Conservation (phyloP, 1,140 invertebrate genomes). For the Chelonus insularis region DNA sequence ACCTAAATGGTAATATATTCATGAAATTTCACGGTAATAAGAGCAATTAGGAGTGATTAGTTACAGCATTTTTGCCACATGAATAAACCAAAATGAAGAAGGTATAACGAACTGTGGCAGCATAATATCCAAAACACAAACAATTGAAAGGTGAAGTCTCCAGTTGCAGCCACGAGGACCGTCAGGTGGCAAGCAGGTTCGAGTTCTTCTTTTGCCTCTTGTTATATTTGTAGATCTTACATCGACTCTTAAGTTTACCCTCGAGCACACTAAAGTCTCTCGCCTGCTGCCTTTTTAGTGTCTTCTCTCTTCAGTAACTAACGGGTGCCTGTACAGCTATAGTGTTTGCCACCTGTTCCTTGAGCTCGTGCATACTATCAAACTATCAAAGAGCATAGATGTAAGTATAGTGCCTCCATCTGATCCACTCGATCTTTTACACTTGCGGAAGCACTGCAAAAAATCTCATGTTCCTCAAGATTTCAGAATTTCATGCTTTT, state of each 20-base stretch:
- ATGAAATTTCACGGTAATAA: too few species aligned
- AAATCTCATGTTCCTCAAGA: conserved; percentile 21
- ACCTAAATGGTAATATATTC: too few species aligned
- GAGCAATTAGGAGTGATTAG: too few species aligned
- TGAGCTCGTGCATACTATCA: conserved; percentile 20
- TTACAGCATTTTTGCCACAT: not conserved
- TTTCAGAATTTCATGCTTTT: conserved; percentile 2
- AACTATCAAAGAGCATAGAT: not conserved
- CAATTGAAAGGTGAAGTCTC: conserved; percentile 42
- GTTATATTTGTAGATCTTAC: conserved; percentile 5
- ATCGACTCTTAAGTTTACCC: conserved; percentile 3
- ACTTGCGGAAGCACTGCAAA: not conserved
- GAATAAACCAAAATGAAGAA: not conserved
- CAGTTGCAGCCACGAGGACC: conserved; percentile 41
- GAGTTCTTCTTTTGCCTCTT: conserved; percentile 4
- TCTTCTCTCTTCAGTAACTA: conserved; percentile 18
- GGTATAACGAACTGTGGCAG: conserved; percentile 6
- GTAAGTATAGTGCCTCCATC: not conserved
- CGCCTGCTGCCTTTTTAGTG: conserved; percentile 3
- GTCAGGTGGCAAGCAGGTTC: conserved; percentile 49
- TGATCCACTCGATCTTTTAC: not conserved
- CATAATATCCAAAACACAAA: conserved; percentile 40
- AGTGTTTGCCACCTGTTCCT: conserved; percentile 23
- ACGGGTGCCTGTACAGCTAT: not conserved
- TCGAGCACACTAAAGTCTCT: not conserved